Base-by-base conservation (phyloP, 2,113 vertebrate species). In the Oreotrochilus melanogaster region DNA sequence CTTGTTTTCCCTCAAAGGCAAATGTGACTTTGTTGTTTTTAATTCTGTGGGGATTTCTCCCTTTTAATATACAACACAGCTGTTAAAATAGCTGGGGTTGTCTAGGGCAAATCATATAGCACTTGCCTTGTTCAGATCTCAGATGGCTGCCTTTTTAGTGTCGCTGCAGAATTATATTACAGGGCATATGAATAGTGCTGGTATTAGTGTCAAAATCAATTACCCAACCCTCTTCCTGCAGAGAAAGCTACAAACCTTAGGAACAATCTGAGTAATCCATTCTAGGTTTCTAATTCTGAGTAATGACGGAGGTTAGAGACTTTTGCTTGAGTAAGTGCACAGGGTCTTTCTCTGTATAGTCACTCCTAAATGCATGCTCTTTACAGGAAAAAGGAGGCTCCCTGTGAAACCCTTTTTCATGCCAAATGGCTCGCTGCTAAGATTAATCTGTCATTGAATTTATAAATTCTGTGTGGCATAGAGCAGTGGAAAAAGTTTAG, bases 11-110 rank as follows among this genome's bases (percentile, higher is more conserved):
- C 88, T 97, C 82, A 94, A 57, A 97, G 95, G 86, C 97, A 97
- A 97, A 98, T 97, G 92, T 89, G 76, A 95, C 83, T 97, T 95
- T 96, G 94, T 98, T 97, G 95, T 92, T 98, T 97, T 97, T 96
- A 93, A 94, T 97, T 96, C 71, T 33, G 45, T 85, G 94, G 97
- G 93, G 97, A 94, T 96, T 69, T 67, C 19, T 94, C 92, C 72
- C 93, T 93, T 94, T 97, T 96, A 95, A 95, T 94, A 95, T 82
- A 97, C 91, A 96, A 90, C 61, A 10, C 96, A 98, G 97, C 97
- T 97, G 95, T 98, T 97, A 97, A 97, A 98, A 97, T 94, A 97
- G 87, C 89, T 96, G 43, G 92, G 92, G 94, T 88, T 95, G 96
- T 96, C 91, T 15, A 89, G 96, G 85, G 96, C 95, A 88, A 89